phyloP scores from a whole-genome alignment of 2,888 invertebrate species.

The Hyppa rectilinea region DNA sequence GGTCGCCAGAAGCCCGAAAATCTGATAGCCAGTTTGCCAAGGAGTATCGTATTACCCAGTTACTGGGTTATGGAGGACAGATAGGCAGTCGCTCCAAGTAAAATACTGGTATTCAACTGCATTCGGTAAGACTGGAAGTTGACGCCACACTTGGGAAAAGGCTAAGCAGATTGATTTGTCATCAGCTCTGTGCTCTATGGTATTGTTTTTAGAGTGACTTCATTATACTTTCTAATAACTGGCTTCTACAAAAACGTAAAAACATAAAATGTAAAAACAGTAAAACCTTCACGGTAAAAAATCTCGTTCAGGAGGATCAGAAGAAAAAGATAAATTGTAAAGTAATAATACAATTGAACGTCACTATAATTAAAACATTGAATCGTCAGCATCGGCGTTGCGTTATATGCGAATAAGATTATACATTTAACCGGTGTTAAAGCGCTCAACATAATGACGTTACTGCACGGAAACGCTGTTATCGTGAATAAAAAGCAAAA shows the following conservation, averaged over 20 bases:
- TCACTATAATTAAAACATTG: conserved; percentile 3
- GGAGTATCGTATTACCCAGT: too few relatives aligned
- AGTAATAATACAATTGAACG: background rate
- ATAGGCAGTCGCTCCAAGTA: too few relatives aligned
- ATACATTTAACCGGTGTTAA: conserved; percentile 21
- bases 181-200: too few relatives aligned
- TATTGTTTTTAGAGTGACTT: background rate
- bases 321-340: background rate
- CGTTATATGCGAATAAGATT: conserved; percentile 23
- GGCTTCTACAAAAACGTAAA: background rate
- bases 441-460: conserved; percentile 32
- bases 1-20: too few relatives aligned
- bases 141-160: too few relatives aligned
- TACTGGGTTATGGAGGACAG: too few relatives aligned
- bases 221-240: background rate
- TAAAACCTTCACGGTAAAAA: background rate
- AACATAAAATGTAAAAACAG: background rate
- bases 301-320: background rate
- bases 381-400: conserved; percentile 13
- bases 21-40: too few relatives aligned
- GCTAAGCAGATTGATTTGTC: too few relatives aligned
- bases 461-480: background rate
- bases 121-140: too few relatives aligned
- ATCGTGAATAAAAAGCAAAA: conserved; percentile 7
- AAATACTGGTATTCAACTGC: too few relatives aligned